Percentiles rank a stretch among this genome's conserved stretches.
Conservation (phyloP, 2,888 invertebrate genomes). For the Barypeithes pellucidus region DNA sequence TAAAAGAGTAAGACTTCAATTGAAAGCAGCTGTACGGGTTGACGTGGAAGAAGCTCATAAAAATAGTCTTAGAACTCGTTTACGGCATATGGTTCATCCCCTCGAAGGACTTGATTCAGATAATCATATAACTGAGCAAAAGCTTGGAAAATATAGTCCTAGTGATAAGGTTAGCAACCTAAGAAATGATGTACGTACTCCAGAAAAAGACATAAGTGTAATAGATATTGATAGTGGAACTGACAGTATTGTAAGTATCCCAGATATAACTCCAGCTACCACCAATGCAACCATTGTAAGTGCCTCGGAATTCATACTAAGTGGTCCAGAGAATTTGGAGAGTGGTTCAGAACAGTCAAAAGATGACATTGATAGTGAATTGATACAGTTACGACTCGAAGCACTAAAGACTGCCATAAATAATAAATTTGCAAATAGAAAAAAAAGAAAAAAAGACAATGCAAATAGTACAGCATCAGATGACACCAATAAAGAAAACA, state of each 20-base stretch:
- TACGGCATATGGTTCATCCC: constrained; percentile 64
- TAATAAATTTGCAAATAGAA: constrained; percentile 78
- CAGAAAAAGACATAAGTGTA: not conserved
- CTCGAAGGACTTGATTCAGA: constrained; percentile 26
- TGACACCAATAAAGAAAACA: constrained; percentile 61
- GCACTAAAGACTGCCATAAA: constrained; percentile 80
- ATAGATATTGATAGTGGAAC: constrained; percentile 15
- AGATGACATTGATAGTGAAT: constrained; percentile 70
- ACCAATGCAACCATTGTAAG: constrained; percentile 8
- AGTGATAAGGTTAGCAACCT: not conserved
- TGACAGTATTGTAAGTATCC: constrained; percentile 19
- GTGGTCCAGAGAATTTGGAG: constrained; percentile 9
- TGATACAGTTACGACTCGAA: constrained; percentile 76
- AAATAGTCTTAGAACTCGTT: constrained; percentile 63
- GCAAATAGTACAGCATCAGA: constrained; percentile 45
- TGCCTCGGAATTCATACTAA: not conserved
- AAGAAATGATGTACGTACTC: not conserved
- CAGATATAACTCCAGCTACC: constrained; percentile 1
- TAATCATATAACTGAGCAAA: constrained; percentile 25
- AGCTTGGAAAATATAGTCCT: constrained; percentile 15
- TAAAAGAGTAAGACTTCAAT: constrained; percentile 66
- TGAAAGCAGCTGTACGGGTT: constrained; percentile 74
- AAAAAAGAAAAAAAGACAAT: constrained; percentile 65
- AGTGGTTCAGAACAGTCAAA: constrained; percentile 39
- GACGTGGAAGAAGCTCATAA: constrained; percentile 60